Percentiles rank a stretch among this genome's conserved stretches.
These are phyloP conservation scores for Himalopsyche kuldschensis DNA, from an alignment of 2,888 invertebrate species.

Conservation along the genomic window DNA sequence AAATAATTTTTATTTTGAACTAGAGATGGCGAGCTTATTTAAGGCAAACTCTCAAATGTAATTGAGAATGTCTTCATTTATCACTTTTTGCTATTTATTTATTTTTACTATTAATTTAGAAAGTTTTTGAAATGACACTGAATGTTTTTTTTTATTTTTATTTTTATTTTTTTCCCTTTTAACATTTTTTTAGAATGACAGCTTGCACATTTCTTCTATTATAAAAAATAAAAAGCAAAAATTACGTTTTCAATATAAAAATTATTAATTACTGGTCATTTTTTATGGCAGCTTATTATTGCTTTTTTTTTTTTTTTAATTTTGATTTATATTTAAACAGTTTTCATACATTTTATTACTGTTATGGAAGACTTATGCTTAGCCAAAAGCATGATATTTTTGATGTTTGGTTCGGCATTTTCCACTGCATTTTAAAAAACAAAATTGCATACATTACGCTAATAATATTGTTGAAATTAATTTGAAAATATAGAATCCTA, in stretches of 20 bases:
- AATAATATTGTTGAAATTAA: neutral
- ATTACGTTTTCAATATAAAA: neutral
- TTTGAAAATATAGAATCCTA: neutral
- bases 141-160: neutral
- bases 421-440: neutral
- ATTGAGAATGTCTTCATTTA: neutral
- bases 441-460: neutral
- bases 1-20: neutral
- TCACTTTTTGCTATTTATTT: neutral
- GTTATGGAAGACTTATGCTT: neutral
- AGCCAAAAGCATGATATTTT: neutral
- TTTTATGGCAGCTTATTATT: neutral
- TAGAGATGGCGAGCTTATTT: neutral
- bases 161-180: neutral
- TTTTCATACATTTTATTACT: neutral
- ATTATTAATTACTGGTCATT: neutral
- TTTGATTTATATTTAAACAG: neutral
- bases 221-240: neutral
- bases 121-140: neutral
- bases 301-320: neutral
- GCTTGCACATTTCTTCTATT: neutral
- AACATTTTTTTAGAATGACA: neutral
- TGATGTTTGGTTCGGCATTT: neutral
- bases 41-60: neutral
- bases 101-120: neutral